Evolutionary conservation across 2,888 invertebrate species (phyloP), one percentile per base, ranked within the genome.

Genomic region (Synergus gifuensis): DNA sequence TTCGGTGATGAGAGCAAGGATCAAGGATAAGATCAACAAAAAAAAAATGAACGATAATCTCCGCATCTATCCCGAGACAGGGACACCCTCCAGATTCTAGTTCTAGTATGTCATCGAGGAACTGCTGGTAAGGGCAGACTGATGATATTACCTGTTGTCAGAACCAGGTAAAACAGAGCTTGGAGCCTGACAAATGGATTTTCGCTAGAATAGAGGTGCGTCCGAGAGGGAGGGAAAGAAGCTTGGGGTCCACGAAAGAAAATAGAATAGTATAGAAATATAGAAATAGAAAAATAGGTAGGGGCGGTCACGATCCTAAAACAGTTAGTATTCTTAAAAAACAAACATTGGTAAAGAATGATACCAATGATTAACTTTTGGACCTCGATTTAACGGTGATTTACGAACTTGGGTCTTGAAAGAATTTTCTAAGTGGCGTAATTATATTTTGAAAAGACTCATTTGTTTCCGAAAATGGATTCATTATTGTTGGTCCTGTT

Each of bases 1-100:
- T 85, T 85, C 86, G 85, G 85, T 87, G 88, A 87, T 87, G 88
- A 89, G 88, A 87, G 84, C 85, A 83, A 86, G 83, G 83, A 89
- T 88, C 89, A 88, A 60, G 60, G 60, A 60, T 60, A 18, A 60
- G 60, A 60, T 60, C 28, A 28, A 28, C 28, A 28, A 1, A 28
- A 28, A 22, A 60, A 60, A 60, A 60, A 22, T 60, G n/a, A 66
- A 40, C 42, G 88, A 88, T 88, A 88, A 88, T 88, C 78, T 83
- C n/a, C 4, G 28, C n/a, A 77, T 42, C 28, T 28, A 28, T 63
- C 11, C 22, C 28, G n/a, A 62, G 7, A 54, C 42, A 76, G 14
- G 62, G 18, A 76, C 76, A 76, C 40, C 40, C 8, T 49, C 79
- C 14, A 7, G 16, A 69, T 9, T 44, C 46, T 69, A 60, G 63